Evolutionary conservation across 2,797 vertebrate genomes (phyloP).

Genomic region (Setipinna tenuifilis): DNA sequence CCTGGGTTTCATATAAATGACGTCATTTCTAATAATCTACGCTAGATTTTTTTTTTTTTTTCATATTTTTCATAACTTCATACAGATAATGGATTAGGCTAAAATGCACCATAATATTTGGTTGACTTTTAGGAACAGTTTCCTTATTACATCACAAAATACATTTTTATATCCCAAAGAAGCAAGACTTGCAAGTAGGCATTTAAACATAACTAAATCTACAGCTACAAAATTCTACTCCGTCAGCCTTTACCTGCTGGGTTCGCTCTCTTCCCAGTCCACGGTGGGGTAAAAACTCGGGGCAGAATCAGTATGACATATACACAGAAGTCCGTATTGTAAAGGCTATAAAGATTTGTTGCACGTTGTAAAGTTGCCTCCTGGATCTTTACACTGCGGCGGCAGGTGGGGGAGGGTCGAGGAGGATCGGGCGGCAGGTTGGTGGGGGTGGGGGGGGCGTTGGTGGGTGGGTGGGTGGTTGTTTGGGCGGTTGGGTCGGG

Average conservation of each 20-base stretch:
- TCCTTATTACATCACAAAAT: conserved; percentile 97
- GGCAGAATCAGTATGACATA: conserved; percentile 84
- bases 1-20: conserved; percentile 91
- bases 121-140: conserved; percentile 91
- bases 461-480: conserved; percentile 15
- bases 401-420: conserved; percentile 50
- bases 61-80: conserved; percentile 80
- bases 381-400: conserved; percentile 80
- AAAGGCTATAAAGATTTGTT: conserved; percentile 94
- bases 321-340: conserved; percentile 94
- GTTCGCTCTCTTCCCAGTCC: conserved; percentile 80
- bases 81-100: conserved; percentile 94
- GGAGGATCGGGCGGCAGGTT: neutral
- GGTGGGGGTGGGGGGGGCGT: neutral
- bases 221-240: conserved; percentile 92
- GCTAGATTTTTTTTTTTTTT: conserved; percentile 67
- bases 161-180: conserved; percentile 96
- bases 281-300: conserved; percentile 82
- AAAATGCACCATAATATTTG: conserved; percentile 96
- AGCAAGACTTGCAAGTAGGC: conserved; percentile 94
- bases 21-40: conserved; percentile 90
- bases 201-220: conserved; percentile 92
- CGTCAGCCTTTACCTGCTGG: conserved; percentile 84
- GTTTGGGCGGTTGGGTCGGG: too few species aligned
- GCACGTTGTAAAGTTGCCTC: conserved; percentile 84